Evolutionary conservation across 1,140 invertebrate species (phyloP).

Genomic region (Teleogryllus occipitalis): DNA sequence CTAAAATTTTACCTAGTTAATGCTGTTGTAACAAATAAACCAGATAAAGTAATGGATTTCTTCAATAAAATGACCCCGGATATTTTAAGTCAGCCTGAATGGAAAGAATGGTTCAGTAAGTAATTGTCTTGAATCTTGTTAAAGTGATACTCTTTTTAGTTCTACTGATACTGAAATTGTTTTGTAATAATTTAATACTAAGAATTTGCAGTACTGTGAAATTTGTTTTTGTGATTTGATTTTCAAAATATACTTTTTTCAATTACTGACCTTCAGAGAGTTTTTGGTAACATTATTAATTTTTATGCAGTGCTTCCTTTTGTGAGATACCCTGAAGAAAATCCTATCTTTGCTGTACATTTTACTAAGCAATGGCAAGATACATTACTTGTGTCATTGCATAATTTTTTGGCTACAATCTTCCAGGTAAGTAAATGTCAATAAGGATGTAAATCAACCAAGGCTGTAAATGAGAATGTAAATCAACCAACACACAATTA

Average conservation of each 20-base stretch:
- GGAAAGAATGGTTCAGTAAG: conserved; percentile 97
- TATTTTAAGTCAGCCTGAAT: conserved; percentile 79
- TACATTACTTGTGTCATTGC: conserved; percentile 82
- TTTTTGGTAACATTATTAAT: no score
- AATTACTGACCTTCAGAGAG: background rate
- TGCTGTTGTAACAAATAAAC: conserved; percentile 67
- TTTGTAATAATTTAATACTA: background rate
- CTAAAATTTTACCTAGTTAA: conserved; percentile 85
- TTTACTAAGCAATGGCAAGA: conserved; percentile 94
- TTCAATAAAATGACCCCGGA: conserved; percentile 81
- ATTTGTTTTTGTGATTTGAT: background rate
- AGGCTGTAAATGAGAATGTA: background rate
- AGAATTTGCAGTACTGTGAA: background rate
- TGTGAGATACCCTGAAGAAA: conserved; percentile 83
- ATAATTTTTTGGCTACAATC: conserved; percentile 87
- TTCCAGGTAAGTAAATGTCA: conserved; percentile 52
- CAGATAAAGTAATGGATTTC: conserved; percentile 83
- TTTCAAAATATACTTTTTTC: background rate
- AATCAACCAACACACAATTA: no score
- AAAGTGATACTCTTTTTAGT: background rate
- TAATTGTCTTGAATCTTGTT: conserved; percentile 23
- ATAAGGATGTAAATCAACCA: background rate
- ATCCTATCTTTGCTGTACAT: conserved; percentile 74
- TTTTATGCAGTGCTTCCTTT: conserved; percentile 60
- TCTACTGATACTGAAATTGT: background rate